Conservation (phyloP, 92 coral and sea anemone genomes). For the Zoanthus sansibaricus region DNA sequence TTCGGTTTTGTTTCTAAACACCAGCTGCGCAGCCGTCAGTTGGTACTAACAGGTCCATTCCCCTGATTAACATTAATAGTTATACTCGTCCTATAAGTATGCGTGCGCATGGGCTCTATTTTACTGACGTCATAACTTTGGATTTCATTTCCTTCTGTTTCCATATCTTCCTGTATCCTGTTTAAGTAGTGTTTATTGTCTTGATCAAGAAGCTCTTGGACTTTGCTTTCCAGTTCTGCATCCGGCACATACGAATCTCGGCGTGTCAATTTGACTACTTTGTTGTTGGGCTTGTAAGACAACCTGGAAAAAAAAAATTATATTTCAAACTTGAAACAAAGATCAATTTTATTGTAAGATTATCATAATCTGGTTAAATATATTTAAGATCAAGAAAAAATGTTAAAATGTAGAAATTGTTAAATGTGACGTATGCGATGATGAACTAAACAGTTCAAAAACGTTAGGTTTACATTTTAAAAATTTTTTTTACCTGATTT, state of each 20-base stretch:
- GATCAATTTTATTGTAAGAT: background rate
- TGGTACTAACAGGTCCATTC: conserved; percentile 15
- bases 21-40: background rate
- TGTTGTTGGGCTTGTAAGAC: conserved; percentile 60
- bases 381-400: too few species aligned
- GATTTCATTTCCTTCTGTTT: conserved; percentile 42
- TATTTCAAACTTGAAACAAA: background rate
- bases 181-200: conserved; percentile 43
- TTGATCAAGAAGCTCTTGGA: conserved; percentile 63
- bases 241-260: conserved; percentile 79
- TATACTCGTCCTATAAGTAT: conserved; percentile 73
- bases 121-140: conserved; percentile 62
- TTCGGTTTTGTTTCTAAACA: background rate
- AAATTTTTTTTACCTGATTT: too few species aligned
- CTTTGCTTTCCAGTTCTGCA: conserved; percentile 71
- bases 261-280: conserved; percentile 65
- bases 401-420: too few species aligned
- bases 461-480: too few species aligned
- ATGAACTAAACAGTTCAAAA: too few species aligned
- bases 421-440: too few species aligned
- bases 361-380: too few species aligned
- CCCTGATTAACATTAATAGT: conserved; percentile 67
- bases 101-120: conserved; percentile 71
- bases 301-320: conserved; percentile 20
- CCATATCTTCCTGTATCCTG: conserved; percentile 61